Conservation (phyloP, 2,113 vertebrate species). For the Orientallactaga bullata region DNA sequence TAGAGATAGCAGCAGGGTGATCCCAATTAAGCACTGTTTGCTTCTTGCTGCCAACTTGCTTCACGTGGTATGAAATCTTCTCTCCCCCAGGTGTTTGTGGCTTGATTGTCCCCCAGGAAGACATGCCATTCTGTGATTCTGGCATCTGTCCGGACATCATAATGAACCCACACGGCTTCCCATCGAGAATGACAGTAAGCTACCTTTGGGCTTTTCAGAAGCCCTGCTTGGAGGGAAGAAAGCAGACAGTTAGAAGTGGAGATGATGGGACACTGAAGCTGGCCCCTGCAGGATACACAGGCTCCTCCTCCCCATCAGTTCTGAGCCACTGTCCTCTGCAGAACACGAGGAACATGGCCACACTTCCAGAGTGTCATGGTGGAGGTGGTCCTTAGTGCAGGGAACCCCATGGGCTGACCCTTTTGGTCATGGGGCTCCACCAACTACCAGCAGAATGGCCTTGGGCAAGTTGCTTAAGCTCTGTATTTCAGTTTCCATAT, state of each 20-base stretch:
- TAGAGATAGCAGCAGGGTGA: constrained; percentile 66
- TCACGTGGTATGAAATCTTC: constrained; percentile 71
- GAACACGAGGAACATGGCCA: accelerated
- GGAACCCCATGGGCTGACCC: background rate
- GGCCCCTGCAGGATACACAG: background rate
- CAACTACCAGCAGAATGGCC: background rate
- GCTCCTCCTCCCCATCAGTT: background rate
- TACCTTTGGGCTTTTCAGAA: background rate
- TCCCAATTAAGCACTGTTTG: constrained; percentile 48
- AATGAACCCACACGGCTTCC: constrained; percentile 99
- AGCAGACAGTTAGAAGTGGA: background rate
- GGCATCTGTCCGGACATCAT: constrained; percentile 99
- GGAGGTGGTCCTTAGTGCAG: background rate
- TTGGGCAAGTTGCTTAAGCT: background rate
- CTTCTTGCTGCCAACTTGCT: constrained; percentile 71
- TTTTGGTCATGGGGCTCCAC: background rate
- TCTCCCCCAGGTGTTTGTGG: constrained; percentile 95
- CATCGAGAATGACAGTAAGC: constrained; percentile 98
- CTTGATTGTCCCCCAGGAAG: constrained; percentile 98
- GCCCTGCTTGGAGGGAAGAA: background rate
- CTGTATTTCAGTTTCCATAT: background rate
- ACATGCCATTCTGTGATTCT: constrained; percentile 98
- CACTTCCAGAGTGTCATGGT: background rate
- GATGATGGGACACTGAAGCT: background rate
- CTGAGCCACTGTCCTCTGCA: background rate